A percentile compares a stretch with the other conserved stretches of the same genome.
Conservation (phyloP, 2,888 invertebrate species). For the Agapostemon virescens region DNA sequence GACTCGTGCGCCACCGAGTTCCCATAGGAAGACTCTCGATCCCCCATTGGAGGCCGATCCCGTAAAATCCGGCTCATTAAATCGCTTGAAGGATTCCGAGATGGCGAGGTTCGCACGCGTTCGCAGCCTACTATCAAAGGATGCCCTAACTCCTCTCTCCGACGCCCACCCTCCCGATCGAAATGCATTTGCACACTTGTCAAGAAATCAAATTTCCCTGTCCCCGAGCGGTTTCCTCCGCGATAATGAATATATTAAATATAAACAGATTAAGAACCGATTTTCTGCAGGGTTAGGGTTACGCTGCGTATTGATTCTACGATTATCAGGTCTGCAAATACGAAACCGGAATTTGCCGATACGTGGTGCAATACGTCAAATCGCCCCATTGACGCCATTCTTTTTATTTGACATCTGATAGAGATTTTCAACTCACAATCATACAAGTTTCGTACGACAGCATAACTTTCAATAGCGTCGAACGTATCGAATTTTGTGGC, state of each 20-base stretch:
- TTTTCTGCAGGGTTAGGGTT: background rate
- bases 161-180: background rate
- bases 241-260: constrained; percentile 49
- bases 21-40: constrained; percentile 52
- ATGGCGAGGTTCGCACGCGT: constrained; percentile 50
- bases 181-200: constrained; percentile 31
- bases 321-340: too few species aligned
- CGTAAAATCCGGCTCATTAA: constrained; percentile 72
- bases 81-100: constrained; percentile 63
- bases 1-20: constrained; percentile 52
- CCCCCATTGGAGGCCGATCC: constrained; percentile 61
- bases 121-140: constrained; percentile 52
- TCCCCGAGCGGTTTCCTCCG: constrained; percentile 10
- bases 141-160: background rate
- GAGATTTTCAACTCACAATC: too few species aligned
- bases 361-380: too few species aligned
- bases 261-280: constrained; percentile 45
- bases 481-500: too few species aligned
- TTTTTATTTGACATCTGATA: too few species aligned
- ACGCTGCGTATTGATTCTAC: background rate
- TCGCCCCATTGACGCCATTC: too few species aligned
- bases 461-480: too few species aligned
- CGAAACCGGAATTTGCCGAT: too few species aligned
- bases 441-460: too few species aligned
- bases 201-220: constrained; percentile 38